Evolutionary conservation across 2,888 invertebrate species (phyloP), one percentile per base, ranked within the genome.

Genomic region (Apamea epomidion): DNA sequence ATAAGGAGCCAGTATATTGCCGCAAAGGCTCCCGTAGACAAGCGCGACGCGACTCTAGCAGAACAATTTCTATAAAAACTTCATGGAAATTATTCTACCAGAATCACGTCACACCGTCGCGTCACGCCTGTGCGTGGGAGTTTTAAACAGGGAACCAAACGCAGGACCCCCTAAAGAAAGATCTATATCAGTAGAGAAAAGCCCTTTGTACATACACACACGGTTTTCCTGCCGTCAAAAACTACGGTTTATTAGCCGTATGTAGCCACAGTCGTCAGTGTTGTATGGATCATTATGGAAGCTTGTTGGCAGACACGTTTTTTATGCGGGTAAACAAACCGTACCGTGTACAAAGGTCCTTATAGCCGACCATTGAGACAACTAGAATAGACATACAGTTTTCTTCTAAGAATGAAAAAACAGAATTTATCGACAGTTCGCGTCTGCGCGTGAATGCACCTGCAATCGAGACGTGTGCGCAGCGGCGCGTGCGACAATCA

Each of bases 401-500:
- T 87, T 85, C 54, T 84, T 74, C 10, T 54, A 62, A 29, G 16
- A 69, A 79, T 76, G 64, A 81, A 79, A 80, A 82, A 82, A 42
- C 48, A 2, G 65, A 67, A 71, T 72, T 68, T 21, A 65, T 88
- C 25, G 86, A 76, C 73, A 71, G 69, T 77, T 70, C 25, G 32
- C 45, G 67, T 74, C 60, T 64, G 75, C 78, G 85, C 87, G 78
- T 81, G 83, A 88, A 68, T 81, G 85, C 87, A 78, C 74, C 65
- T 81, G 83, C 76, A 81, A 85, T 73, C 62, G 85, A 87, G 81
- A 84, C 78, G 58, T 75, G 51, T 80, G 82, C 79, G 89, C 90
- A 85, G n/a, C 54, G 80, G 81, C 78, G 89, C 90, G 82, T 90
- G 83, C 77, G 67, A 77, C 80, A 32, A 74, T 83, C 80, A 88